Base-by-base conservation (phyloP, 2,888 invertebrate genomes). In the Trachelus stipa region DNA sequence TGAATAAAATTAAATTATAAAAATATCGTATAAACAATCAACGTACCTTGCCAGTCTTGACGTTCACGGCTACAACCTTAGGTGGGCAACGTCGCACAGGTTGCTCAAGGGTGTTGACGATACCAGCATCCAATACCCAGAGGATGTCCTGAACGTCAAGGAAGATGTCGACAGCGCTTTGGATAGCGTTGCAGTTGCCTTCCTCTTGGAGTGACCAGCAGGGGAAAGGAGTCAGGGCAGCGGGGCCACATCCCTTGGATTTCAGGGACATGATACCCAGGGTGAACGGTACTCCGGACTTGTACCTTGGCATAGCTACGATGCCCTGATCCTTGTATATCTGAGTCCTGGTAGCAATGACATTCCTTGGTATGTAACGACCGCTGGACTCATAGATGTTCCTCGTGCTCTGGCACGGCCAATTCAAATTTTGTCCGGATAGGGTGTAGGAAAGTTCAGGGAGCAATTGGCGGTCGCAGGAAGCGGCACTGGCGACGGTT, bases 111-210 rank as follows among this genome's bases (percentile, higher is more conserved):
- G 95, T 94, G 82, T 96, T 95, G 0, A 95, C 93, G 73, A 95
- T 93, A 23, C 96, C 96, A 15, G 93, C 93, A 87, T 96, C 96
- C 80, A 96, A 91, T 0, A 94, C 93, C 96, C 96, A 96, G 12
- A 96, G 92, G 81, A 95, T 93, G 74, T 94, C 94, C 89, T 95
- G 93, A 11, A 89, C 82, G 82, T 95, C 95, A 35, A 94, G 88
- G 87, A 93, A 92, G 76, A 96, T 90, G 86, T 96, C 96, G 0
- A 96, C 94, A 1, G 94, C 95, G 77, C 94, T 95, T 85, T 96
- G 95, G 31, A 96, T 91, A 0, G 93, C 93, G 56, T 93, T 92
- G 86, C 93, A 95, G 91, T 94, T 94, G 78, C 93, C 94, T 83
- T 94, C 93, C 85, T 94, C 94, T 87, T 96, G 96, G 77, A 93